Evolutionary conservation across 2,113 vertebrate species (phyloP).

Genomic region (Lepidothrix coronata): DNA sequence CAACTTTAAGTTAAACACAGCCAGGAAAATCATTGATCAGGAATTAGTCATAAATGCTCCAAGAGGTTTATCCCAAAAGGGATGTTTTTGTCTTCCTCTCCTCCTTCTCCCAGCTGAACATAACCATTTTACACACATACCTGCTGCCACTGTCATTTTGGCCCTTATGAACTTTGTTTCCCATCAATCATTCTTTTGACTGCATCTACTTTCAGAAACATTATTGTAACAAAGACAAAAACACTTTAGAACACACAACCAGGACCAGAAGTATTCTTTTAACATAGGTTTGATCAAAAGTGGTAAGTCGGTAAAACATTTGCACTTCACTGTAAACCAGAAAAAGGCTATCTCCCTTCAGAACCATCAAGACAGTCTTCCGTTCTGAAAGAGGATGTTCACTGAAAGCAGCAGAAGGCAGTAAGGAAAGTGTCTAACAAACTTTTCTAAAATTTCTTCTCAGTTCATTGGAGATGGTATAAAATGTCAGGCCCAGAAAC

Average conservation of each 20-base stretch:
- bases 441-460: neutral
- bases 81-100: neutral
- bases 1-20: neutral
- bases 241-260: neutral
- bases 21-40: neutral
- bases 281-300: neutral
- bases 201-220: neutral
- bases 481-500: neutral
- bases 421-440: neutral
- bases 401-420: neutral
- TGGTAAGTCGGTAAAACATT: neutral
- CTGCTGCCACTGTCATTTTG: neutral
- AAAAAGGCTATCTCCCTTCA: neutral
- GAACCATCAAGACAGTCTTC: neutral
- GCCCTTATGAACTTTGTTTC: neutral
- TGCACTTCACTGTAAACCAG: neutral
- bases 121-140: accelerated
- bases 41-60: neutral
- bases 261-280: neutral
- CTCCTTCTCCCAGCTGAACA: neutral
- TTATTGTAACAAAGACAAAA: neutral
- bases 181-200: neutral
- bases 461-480: neutral
- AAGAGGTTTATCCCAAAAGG: neutral
- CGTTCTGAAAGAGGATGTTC: neutral